Evolutionary conservation across 2,888 invertebrate genomes (phyloP).

Genomic region (Lithophane semibrunnea): DNA sequence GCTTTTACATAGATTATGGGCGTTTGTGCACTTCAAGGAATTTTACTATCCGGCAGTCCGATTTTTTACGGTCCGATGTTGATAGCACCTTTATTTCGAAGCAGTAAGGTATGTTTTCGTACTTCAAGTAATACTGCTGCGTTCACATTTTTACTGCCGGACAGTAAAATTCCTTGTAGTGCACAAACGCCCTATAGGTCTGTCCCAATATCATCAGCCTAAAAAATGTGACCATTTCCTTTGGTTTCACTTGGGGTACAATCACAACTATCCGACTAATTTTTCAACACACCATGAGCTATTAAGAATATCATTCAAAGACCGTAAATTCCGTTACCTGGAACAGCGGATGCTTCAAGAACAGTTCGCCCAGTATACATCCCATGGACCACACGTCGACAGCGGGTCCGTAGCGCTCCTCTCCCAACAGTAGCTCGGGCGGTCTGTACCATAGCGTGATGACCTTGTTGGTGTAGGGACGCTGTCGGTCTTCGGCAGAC

Average conservation of each 20-base stretch:
- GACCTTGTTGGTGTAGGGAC: slow-evolving; percentile 99
- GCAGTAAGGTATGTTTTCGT: too few relatives aligned
- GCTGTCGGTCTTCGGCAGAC: slow-evolving; percentile 97
- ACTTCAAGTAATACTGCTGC: too few relatives aligned
- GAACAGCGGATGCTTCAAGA: slow-evolving; percentile 98
- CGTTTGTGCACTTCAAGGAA: too few relatives aligned
- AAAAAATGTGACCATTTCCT: not conserved
- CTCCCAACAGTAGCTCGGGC: slow-evolving; percentile 98
- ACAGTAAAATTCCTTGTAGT: too few relatives aligned
- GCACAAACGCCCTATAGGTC: not conserved
- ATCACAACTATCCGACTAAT: not conserved
- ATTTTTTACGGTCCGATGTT: too few relatives aligned
- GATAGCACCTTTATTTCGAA: too few relatives aligned
- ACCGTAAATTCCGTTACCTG: slow-evolving; percentile 91
- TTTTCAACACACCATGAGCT: not conserved
- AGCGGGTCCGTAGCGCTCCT: slow-evolving; percentile 98
- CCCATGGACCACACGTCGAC: slow-evolving; percentile 99
- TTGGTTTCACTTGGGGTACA: too few relatives aligned
- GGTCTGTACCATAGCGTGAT: slow-evolving; percentile 99
- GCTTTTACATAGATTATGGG: not conserved
- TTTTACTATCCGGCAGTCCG: too few relatives aligned
- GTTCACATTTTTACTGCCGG: too few relatives aligned
- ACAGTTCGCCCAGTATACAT: slow-evolving; percentile 99
- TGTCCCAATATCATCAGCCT: not conserved
- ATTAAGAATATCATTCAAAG: not conserved